These are phyloP conservation scores for Aphelinus atriplicis DNA, from an alignment of 1,140 invertebrate genomes.

Conservation along the genomic window DNA sequence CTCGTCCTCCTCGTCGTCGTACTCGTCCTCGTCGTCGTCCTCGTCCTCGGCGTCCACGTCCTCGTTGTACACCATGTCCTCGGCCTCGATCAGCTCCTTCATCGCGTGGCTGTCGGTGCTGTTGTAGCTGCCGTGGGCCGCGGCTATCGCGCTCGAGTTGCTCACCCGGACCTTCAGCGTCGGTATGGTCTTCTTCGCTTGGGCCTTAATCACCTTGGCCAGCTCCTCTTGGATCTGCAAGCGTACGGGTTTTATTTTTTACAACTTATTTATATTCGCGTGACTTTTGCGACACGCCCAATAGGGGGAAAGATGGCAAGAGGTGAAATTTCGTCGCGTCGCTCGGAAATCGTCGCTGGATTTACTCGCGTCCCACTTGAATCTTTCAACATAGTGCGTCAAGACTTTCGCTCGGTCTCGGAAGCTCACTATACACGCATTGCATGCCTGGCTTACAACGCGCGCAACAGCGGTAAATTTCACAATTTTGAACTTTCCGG, in stretches of 20 bases:
- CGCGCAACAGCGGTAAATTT: neutral
- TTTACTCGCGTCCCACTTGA: conserved; percentile 1
- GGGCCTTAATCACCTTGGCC: conserved; percentile 54
- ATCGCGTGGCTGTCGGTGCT: conserved; percentile 42
- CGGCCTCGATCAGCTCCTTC: conserved; percentile 52
- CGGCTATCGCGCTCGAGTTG: conserved; percentile 25
- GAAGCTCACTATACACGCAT: neutral
- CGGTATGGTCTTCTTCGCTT: conserved; percentile 42
- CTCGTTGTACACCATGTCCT: conserved; percentile 48
- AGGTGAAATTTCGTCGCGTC: neutral
- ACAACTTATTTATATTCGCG: conserved; percentile 10
- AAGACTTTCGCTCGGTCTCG: conserved; percentile 5
- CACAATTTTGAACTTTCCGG: neutral
- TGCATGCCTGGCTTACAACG: neutral
- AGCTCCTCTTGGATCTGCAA: conserved; percentile 54
- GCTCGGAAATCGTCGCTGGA: neutral
- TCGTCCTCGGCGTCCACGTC: conserved; percentile 48
- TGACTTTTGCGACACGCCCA: no score
- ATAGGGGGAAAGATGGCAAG: no score
- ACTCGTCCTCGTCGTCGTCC: conserved; percentile 50
- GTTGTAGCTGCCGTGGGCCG: conserved; percentile 33
- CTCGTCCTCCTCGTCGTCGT: conserved; percentile 50
- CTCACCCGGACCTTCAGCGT: conserved; percentile 1
- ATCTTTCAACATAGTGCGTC: neutral
- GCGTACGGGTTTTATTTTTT: neutral